Conservation (phyloP, 2,113 vertebrate genomes). For the Aphelocoma coerulescens region DNA sequence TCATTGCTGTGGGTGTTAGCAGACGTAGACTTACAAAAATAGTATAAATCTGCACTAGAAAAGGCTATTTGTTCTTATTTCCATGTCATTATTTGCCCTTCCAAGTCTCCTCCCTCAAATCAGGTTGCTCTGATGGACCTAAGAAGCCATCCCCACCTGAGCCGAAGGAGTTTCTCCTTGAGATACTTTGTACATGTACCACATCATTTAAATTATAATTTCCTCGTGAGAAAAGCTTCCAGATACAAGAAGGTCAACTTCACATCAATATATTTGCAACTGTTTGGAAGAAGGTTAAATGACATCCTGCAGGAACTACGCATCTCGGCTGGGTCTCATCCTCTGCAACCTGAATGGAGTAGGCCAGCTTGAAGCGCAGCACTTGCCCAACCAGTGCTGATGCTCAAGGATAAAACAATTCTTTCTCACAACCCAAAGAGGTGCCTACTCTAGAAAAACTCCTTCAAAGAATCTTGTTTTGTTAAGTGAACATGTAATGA, state of each 20-base stretch:
- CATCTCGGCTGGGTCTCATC: not conserved
- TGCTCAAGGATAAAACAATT: not conserved
- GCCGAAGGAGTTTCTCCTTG: not conserved
- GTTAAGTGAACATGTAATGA: not conserved
- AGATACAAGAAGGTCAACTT: not conserved
- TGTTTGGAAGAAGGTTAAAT: not conserved
- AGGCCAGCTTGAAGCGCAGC: accelerated
- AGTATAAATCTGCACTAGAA: not conserved
- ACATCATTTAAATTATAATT: not conserved
- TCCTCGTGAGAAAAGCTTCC: not conserved
- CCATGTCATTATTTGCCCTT: not conserved
- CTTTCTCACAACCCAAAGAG: not conserved
- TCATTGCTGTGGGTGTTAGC: not conserved
- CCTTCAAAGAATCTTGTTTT: conserved; percentile 3
- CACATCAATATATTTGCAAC: not conserved
- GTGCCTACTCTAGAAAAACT: not conserved
- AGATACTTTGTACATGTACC: not conserved
- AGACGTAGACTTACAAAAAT: not conserved
- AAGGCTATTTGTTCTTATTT: not conserved
- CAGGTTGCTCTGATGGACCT: not conserved
- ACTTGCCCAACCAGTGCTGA: not conserved
- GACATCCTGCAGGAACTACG: not conserved
- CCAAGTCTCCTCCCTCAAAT: not conserved
- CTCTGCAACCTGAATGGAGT: not conserved
- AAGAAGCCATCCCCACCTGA: not conserved